Evolutionary conservation across 2,113 vertebrate species (phyloP).

Genomic region (Hydropotes inermis): DNA sequence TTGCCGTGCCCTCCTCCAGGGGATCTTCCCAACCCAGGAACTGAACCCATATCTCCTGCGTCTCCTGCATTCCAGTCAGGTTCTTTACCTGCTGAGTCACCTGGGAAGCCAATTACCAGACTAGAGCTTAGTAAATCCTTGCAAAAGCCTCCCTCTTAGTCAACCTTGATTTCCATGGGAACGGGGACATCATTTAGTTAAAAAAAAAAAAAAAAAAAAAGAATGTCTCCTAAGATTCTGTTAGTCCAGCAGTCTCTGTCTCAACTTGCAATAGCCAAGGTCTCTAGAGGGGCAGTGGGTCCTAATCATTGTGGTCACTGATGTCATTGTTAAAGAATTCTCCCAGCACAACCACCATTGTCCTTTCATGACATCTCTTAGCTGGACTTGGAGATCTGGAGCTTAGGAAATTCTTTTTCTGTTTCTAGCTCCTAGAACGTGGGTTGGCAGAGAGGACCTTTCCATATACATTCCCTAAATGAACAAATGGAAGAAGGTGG

Average conservation of each 20-base stretch:
- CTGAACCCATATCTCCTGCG: not conserved
- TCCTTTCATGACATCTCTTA: not conserved
- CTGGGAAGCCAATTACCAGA: not conserved
- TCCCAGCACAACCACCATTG: not conserved
- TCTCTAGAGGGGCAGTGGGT: not conserved
- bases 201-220: not conserved
- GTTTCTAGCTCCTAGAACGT: not conserved
- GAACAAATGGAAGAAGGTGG: not conserved
- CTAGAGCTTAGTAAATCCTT: not conserved
- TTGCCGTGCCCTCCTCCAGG: not conserved
- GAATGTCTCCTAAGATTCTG: not conserved
- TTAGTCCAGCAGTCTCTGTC: not conserved
- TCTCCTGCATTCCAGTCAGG: not conserved
- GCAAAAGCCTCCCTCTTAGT: not conserved
- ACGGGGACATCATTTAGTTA: not conserved
- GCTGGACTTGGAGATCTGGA: not conserved
- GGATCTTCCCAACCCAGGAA: not conserved
- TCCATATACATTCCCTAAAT: not conserved
- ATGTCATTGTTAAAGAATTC: not conserved
- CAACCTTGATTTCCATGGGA: not conserved
- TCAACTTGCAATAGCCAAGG: not conserved
- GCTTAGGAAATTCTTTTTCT: not conserved
- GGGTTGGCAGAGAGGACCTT: not conserved
- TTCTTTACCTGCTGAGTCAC: not conserved
- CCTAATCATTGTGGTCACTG: not conserved